Evolutionary conservation across 30 jellyfish, hydroid and myxozoan genomes (phyloP).

Genomic region (Clytia hemisphaerica): DNA sequence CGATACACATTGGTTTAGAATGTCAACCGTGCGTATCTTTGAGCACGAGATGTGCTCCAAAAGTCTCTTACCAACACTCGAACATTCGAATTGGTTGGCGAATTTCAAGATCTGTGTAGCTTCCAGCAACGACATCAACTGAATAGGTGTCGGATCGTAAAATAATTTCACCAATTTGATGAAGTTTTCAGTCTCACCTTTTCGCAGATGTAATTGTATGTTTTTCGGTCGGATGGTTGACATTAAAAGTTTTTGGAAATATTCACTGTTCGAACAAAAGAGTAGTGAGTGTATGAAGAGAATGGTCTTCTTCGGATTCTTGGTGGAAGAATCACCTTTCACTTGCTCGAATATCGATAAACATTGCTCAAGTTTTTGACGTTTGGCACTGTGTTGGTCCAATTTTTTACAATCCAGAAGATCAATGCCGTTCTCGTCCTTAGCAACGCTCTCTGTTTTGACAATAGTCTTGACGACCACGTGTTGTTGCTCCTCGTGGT

Average conservation of each 20-base stretch:
- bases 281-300: constrained; percentile 23
- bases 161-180: constrained; percentile 2
- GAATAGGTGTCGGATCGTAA: constrained; percentile 13
- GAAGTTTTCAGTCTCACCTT: constrained; percentile 17
- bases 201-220: not conserved
- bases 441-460: not conserved
- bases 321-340: too few species aligned
- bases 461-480: not conserved
- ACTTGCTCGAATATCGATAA: not conserved
- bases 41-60: constrained; percentile 17
- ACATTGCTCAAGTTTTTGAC: constrained; percentile 10
- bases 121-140: not conserved
- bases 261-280: constrained; percentile 41
- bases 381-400: not conserved
- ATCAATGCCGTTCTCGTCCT: not conserved
- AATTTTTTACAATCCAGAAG: not conserved
- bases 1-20: constrained; percentile 10
- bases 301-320: constrained; percentile 4
- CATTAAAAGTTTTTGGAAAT: constrained; percentile 16
- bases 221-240: constrained; percentile 11
- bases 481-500: not conserved
- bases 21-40: not conserved
- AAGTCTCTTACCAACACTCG: not conserved
- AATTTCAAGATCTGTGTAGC: not conserved
- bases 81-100: constrained; percentile 17